phyloP scores from a whole-genome alignment of 2,113 vertebrate genomes.

The Thamnaconus septentrionalis region DNA sequence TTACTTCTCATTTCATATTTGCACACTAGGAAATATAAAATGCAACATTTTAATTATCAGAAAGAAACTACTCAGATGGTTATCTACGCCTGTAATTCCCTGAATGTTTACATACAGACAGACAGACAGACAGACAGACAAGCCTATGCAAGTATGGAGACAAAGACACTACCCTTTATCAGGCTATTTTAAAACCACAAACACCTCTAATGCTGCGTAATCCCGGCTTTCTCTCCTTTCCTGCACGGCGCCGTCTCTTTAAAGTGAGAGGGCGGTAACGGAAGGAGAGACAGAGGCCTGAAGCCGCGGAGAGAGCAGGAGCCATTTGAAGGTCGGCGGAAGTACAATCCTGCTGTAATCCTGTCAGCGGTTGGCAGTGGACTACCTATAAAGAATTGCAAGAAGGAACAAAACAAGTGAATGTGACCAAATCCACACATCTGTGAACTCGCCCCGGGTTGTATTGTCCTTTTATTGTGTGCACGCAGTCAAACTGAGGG shows the following conservation, averaged over 20 bases:
- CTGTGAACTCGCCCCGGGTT: not conserved
- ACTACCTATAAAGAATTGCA: constrained; percentile 10
- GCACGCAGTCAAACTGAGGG: not conserved
- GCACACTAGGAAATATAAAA: no score
- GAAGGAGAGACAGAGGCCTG: constrained; percentile 24
- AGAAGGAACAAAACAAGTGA: not conserved
- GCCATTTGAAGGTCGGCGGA: constrained; percentile 44
- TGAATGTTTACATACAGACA: no score
- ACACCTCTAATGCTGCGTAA: constrained; percentile 65
- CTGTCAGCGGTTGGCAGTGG: constrained; percentile 19
- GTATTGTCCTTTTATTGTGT: no score
- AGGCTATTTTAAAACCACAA: constrained; percentile 64
- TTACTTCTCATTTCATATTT: no score
- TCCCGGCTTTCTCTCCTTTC: constrained; percentile 47
- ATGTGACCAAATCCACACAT: no score
- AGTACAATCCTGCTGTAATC: constrained; percentile 34
- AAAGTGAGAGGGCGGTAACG: constrained; percentile 18
- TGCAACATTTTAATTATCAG: no score
- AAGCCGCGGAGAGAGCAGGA: constrained; percentile 14
- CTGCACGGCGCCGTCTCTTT: constrained; percentile 30
- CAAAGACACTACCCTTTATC: constrained; percentile 25
- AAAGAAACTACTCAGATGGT: no score
- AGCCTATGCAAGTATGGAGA: constrained; percentile 3
- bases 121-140: no score
- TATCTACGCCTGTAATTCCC: no score